These are phyloP conservation scores for Homarus americanus DNA, from an alignment of 1,140 invertebrate genomes.

Conservation along the genomic window DNA sequence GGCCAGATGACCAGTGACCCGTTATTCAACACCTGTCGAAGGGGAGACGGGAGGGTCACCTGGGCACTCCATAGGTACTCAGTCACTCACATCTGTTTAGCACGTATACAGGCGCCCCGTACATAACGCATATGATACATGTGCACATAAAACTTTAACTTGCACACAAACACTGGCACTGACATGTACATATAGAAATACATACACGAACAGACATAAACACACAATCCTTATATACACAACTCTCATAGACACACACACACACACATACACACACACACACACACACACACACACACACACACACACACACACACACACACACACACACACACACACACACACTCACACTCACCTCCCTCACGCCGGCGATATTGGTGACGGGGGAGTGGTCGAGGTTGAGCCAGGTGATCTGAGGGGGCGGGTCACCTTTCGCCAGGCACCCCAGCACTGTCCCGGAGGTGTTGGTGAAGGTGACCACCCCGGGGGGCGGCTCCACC, in stretches of 20 bases:
- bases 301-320: no score
- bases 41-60: not conserved
- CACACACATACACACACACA: not conserved
- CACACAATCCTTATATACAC: no score
- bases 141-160: no score
- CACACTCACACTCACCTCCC: slow-evolving; percentile 53
- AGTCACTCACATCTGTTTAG: no score
- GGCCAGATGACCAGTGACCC: slow-evolving; percentile 86
- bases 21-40: slow-evolving; percentile 54
- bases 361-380: slow-evolving; percentile 76
- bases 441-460: slow-evolving; percentile 80
- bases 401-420: slow-evolving; percentile 64
- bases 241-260: not conserved
- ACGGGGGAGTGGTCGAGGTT: slow-evolving; percentile 77
- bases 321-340: no score
- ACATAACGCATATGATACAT: no score
- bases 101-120: no score
- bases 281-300: no score
- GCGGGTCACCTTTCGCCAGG: slow-evolving; percentile 62
- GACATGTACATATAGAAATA: no score
- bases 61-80: no score
- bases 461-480: slow-evolving; percentile 91
- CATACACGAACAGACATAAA: no score
- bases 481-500: slow-evolving; percentile 54
- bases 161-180: no score